Evolutionary conservation across 2,113 vertebrate species (phyloP).

Genomic region (Triplophysa siluroides): DNA sequence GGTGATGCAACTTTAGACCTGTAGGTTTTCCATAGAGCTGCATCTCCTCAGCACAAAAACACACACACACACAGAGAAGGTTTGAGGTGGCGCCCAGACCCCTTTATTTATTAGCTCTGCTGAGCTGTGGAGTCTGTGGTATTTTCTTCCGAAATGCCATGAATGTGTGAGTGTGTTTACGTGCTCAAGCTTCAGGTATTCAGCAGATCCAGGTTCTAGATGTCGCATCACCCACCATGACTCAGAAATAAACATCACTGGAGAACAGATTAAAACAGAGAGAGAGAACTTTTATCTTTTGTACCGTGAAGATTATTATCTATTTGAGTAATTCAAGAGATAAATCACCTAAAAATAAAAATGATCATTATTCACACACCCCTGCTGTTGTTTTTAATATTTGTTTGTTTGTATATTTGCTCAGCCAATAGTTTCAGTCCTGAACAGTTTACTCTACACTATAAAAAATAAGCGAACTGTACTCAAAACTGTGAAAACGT

Average conservation of each 20-base stretch:
- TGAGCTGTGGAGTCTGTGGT: conserved; percentile 75
- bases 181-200: conserved; percentile 19
- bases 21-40: conserved; percentile 29
- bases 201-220: conserved; percentile 63
- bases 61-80: conserved; percentile 33
- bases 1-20: conserved; percentile 37
- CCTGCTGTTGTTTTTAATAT: neutral
- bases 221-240: conserved; percentile 66
- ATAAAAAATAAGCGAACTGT: too few relatives aligned
- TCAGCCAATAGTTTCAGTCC: too few relatives aligned
- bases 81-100: conserved; percentile 77
- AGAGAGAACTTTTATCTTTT: neutral
- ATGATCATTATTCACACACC: neutral
- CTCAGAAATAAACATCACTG: conserved; percentile 66
- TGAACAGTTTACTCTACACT: too few relatives aligned
- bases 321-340: neutral
- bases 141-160: conserved; percentile 72
- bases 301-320: neutral
- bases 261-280: conserved; percentile 52
- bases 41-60: conserved; percentile 36
- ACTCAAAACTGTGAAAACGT: too few relatives aligned
- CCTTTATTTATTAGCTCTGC: conserved; percentile 77
- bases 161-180: conserved; percentile 51
- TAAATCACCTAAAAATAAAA: neutral
- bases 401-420: too few relatives aligned